Evolutionary conservation across 2,113 vertebrate genomes (phyloP), one percentile per base, ranked within the genome.

Genomic region (Nymphicus hollandicus): DNA sequence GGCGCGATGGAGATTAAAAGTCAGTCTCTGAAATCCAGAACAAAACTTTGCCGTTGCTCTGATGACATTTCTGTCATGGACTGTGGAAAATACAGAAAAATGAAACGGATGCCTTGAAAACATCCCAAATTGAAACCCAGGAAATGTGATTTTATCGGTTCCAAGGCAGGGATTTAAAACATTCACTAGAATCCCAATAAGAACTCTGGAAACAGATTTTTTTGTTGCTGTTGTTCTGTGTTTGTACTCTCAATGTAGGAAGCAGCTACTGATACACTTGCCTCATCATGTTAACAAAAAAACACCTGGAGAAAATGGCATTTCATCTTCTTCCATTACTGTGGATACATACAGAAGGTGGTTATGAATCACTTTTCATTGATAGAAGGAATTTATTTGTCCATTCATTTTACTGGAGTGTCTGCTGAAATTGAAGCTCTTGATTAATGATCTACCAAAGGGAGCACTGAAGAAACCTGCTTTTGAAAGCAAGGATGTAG

Each of bases 331-430:
- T 94, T 82, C 73, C 81, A 16, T 78, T 89, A 71, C 71, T 77
- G 37, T 52, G 86, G 95, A 43, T 96, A 86, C 71, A 95, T 97
- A 95, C 91, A 86, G 89, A 94, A 93, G 95, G 86, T 56, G 90
- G 97, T 97, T 97, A 95, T 92, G 91, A 95, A 95, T 97, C 81
- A 94, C 80, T 97, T 97, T 76, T 82, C 94, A 90, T 85, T 91
- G 91, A 97, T 94, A 49, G 86, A 77, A 93, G 70, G 91, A 91
- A 96, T 97, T 97, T 97, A 93, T 97, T 94, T 92, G 91, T 85
- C 87, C 71, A 56, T 94, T 96, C 95, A 55, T 96, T 91, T 91
- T 52, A 58, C 66, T 15, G 55, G 91, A 85, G 50, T 28, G 63
- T 88, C 95, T 82, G 83, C 87, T 95, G 87, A 95, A 95, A 91